Percentiles rank a stretch among this genome's conserved stretches.
These are phyloP conservation scores for Cataglyphis albicans DNA, from an alignment of 2,888 invertebrate species.

Conservation along the genomic window DNA sequence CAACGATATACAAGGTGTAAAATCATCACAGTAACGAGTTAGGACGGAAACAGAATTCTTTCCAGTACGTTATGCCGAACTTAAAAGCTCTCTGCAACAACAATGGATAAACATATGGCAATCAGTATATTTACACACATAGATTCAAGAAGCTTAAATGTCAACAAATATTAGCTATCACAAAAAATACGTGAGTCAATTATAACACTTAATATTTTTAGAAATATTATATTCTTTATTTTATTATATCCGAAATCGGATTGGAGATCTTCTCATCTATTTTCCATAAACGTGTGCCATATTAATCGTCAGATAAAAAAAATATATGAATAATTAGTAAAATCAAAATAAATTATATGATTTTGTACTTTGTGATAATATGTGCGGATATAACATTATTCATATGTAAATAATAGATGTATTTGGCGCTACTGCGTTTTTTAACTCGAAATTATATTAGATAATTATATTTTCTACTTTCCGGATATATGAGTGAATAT, in stretches of 20 bases:
- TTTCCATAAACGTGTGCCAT: not conserved
- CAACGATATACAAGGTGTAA: conserved; percentile 55
- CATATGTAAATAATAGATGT: not conserved
- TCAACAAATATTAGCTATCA: not conserved
- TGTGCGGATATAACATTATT: not conserved
- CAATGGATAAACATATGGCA: conserved; percentile 29
- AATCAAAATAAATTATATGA: conserved; percentile 1
- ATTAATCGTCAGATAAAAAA: not conserved
- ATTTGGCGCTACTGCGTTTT: not conserved
- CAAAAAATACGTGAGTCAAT: conserved; percentile 16
- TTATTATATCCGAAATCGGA: not conserved
- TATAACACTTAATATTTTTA: conserved; percentile 2
- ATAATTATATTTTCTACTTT: not conserved
- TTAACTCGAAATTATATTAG: not conserved
- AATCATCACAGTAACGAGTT: conserved; percentile 84
- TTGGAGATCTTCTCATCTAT: not conserved
- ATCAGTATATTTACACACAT: not conserved
- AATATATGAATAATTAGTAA: not conserved
- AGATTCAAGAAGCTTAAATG: not conserved
- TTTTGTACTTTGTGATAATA: not conserved
- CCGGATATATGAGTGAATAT: conserved; percentile 19
- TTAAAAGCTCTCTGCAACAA: conserved; percentile 85
- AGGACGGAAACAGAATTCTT: conserved; percentile 79
- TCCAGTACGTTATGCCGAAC: conserved; percentile 84
- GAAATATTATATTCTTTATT: not conserved